Evolutionary conservation across 2,113 vertebrate species (phyloP), one percentile per base, ranked within the genome.

Genomic region (Cyrtonyx montezumae): DNA sequence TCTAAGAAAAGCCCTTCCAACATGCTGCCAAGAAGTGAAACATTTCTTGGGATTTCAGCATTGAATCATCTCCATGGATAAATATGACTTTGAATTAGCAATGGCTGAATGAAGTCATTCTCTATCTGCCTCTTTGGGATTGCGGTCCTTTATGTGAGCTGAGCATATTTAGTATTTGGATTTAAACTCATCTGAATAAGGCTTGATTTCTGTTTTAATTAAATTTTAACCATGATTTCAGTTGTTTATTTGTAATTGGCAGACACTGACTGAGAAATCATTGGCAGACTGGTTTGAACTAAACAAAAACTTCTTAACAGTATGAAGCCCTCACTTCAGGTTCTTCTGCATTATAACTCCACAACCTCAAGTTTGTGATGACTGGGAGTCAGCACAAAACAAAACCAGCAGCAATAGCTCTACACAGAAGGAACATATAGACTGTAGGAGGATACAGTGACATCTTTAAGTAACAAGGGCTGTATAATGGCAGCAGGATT

Each of bases 131-230:
- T 74, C 18, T 65, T 67, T 15, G 22, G 28, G 37, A 55, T 51
- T 7, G 37, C 30, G 23, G 36, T 75, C 43, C 48, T 76, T 49
- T 28, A 2, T 3, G 4, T 46, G 46, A 91, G 8, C 61, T 36
- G 69, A 71, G 15, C 1, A 1, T 21, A 84, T 65, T 76, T 18
- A 9, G 18, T 1, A 0, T 19, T 42, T 49, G 30, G 36, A 32
- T 3, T 34, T 14, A 9, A 26, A 20, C 9, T 70, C 14, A 61
- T 58, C 40, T 70, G 11, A 42, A 8, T 42, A 65, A 48, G 46
- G 34, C 34, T 79, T 70, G 63, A 73, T 30, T 76, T 53, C 26
- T 16, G 51, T 14, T 28, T 53, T 28, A 28, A 23, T 53, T 88
- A 30, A 17, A 30, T 53, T 88, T 77, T 25, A 84, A 42, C 25